Base-by-base conservation (phyloP, 2,113 vertebrate genomes). In the Microcebus griseorufus region DNA sequence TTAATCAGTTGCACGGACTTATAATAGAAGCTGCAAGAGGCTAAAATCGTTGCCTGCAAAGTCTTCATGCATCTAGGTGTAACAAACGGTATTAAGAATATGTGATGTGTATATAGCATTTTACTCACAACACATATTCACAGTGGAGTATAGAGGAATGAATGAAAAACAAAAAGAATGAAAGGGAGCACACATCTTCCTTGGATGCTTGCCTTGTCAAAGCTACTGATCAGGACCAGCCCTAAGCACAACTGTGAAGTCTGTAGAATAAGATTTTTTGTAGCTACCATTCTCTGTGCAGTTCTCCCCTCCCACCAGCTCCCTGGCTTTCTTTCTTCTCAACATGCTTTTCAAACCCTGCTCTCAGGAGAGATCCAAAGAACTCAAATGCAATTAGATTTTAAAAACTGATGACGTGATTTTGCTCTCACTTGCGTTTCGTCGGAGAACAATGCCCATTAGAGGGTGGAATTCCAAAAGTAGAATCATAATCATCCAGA, bases 371-470 rank as follows among this genome's bases (percentile, higher is more conserved):
- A 93, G 22, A 88, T 23, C 2, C 9, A 93, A 93, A 86, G 9
- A 86, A 72, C 23, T 85, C 60, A 39, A 79, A 45, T 67, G 4
- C 23, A 64, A 42, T 84, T 76, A 90, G 6, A 72, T 67, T 37
- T 7, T 78, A 51, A 65, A 76, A 84, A 67, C 11, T 48, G 48
- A 37, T 76, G 34, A 70, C 11, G 23, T 22, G 51, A 51, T 73
- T 91, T 93, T 72, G 5, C 12, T 96, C 55, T 93, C 62, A n/a
- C 67, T 51, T 88, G 37, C 20, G 84, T 83, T 91, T 89, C 93
- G 51, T 14, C 32, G 27, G 23, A 93, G 32, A 94, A 51, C 34
- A 92, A 64, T 58, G 29, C 42, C 25, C 73, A 48, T 37, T 67
- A 69, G 82, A 73, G 58, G 48, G 51, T 70, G 11, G 78, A 42